phyloP scores from a whole-genome alignment of 2,888 invertebrate species.

The Plusia festucae region DNA sequence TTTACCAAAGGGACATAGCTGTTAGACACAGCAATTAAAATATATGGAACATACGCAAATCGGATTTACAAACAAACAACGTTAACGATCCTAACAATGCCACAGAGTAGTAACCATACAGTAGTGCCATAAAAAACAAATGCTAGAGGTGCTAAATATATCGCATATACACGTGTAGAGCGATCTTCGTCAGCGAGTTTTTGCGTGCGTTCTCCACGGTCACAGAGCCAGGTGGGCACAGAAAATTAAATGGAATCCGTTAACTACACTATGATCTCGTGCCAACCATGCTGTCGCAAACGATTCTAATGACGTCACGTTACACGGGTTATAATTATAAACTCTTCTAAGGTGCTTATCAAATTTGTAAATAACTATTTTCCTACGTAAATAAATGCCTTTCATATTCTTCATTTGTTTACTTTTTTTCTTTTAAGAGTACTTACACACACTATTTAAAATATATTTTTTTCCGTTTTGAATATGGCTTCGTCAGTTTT shows the following conservation, averaged over 20 bases:
- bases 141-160: constrained; percentile 33
- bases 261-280: constrained; percentile 61
- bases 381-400: neutral
- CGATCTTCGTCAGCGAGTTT: constrained; percentile 59
- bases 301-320: constrained; percentile 43
- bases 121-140: constrained; percentile 33
- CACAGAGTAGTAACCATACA: constrained; percentile 43
- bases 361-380: too few relatives aligned
- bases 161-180: constrained; percentile 36
- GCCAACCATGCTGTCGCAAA: constrained; percentile 55
- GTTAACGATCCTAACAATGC: constrained; percentile 25
- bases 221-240: constrained; percentile 57
- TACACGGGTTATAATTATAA: constrained; percentile 10
- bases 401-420: neutral
- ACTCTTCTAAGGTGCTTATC: too few relatives aligned
- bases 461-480: constrained; percentile 31
- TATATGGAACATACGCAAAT: constrained; percentile 40
- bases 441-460: neutral
- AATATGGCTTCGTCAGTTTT: constrained; percentile 23
- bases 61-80: constrained; percentile 41
- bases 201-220: constrained; percentile 66
- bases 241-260: constrained; percentile 76
- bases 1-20: constrained; percentile 21
- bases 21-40: constrained; percentile 33
- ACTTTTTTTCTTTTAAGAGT: neutral